Evolutionary conservation across 2,797 vertebrate species (phyloP), one percentile per base, ranked within the genome.

Genomic region (Eulemur coronatus): DNA sequence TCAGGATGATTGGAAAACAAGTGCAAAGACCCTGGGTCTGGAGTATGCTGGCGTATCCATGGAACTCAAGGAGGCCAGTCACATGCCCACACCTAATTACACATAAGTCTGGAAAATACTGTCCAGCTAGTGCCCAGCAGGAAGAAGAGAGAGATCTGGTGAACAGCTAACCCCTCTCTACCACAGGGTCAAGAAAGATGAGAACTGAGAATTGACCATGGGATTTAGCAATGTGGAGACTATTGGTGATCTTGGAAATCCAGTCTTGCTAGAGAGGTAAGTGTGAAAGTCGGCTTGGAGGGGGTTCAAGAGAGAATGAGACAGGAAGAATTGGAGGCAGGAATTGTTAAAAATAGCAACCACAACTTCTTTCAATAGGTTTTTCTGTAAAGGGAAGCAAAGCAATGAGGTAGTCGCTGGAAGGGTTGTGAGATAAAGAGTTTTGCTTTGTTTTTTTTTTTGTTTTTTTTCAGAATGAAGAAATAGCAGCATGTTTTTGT

Each of bases 401-500:
- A 95, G 63, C 78, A 92, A 59, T 79, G 88, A 94, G 76, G 43
- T 87, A 87, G 81, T 72, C 63, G 59, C 96, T 94, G 2, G 79
- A 72, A 89, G 50, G 11, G 22, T 43, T 92, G 35, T 65, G 30
- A 85, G n/a, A 92, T 70, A 87, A 91, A n/a, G 75, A 75, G 26
- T 57, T 95, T 92, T 94, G 20, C 63, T 86, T 91, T 91, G 28
- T 65, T 57, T 89, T 82, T 75, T 87, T 67, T 8, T 52, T 88
- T 91, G 33, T 50, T 57, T 89, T 79, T 84, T 87, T 63, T 8
- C 20, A 96, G 26, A 28, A 43, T 97, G 85, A 92, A 94, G 88
- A 96, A 97, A 93, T 75, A 94, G 81, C 59, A 88, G 28, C 82
- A 85, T 91, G 84, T 86, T 97, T 97, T 95, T 96, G 90, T 96